phyloP scores from a whole-genome alignment of 2,113 vertebrate genomes.

The human (Homo sapiens) region DNA sequence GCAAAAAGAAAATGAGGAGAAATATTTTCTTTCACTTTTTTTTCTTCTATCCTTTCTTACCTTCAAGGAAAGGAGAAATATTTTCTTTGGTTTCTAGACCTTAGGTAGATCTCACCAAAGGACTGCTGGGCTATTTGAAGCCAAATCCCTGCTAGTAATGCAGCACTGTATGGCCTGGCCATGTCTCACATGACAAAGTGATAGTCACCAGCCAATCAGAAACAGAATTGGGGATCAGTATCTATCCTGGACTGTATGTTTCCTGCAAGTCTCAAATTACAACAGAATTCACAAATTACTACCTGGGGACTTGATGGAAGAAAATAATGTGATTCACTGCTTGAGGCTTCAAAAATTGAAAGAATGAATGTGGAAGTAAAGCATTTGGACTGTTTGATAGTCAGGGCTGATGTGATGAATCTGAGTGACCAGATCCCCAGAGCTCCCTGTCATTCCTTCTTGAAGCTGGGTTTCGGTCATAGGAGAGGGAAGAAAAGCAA shows the following conservation, averaged over 20 bases:
- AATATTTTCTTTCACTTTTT: no score
- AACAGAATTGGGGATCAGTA: not conserved
- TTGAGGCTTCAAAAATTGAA: not conserved
- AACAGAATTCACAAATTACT: not conserved
- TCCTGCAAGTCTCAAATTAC: not conserved
- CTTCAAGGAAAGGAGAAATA: not conserved
- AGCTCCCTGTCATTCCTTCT: not conserved
- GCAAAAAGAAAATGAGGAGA: not conserved
- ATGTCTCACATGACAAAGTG: not conserved
- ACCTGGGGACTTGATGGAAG: not conserved
- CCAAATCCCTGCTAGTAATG: not conserved
- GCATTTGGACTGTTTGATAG: not conserved
- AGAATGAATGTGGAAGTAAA: not conserved
- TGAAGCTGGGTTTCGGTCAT: not conserved
- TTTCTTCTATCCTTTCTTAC: no score
- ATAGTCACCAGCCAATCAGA: not conserved
- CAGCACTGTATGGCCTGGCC: no score
- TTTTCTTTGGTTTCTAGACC: not conserved
- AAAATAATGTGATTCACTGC: not conserved
- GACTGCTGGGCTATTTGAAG: not conserved
- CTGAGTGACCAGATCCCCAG: not conserved
- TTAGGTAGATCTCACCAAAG: not conserved
- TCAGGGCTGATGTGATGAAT: not conserved
- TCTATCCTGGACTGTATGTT: not conserved
- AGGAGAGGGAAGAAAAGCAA: not conserved